Conservation (phyloP, 2,113 vertebrate genomes). For the Sebastes fasciatus region DNA sequence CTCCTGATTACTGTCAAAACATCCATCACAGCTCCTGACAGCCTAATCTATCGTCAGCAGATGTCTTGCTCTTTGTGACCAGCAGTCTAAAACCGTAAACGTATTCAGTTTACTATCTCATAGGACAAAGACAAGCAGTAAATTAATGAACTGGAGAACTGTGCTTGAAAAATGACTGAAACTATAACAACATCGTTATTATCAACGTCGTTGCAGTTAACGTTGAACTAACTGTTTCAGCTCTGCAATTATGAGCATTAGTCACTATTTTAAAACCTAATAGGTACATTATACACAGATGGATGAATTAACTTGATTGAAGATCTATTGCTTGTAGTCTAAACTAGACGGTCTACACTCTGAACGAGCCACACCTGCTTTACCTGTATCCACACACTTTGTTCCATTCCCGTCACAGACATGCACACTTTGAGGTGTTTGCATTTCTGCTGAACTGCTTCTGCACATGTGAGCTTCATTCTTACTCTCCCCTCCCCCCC, state of each 20-base stretch:
- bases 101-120: not conserved
- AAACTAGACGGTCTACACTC: not conserved
- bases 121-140: not conserved
- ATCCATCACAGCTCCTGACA: not conserved
- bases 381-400: not conserved
- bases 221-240: not conserved
- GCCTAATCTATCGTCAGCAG: no score
- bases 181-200: not conserved
- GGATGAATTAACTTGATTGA: not conserved
- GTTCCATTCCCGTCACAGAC: slow-evolving; percentile 54
- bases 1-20: no score
- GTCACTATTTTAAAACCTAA: not conserved
- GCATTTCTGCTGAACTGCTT: slow-evolving; percentile 70
- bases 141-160: not conserved
- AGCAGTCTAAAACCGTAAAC: no score
- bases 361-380: not conserved
- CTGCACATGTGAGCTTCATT: slow-evolving; percentile 77
- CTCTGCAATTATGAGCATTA: not conserved
- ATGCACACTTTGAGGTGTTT: slow-evolving; percentile 58
- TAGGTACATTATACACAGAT: no score
- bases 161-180: no score
- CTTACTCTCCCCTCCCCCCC: slow-evolving; percentile 77
- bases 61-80: not conserved
- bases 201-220: not conserved
- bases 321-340: not conserved